Evolutionary conservation across 1,140 invertebrate genomes (phyloP).

Genomic region (Aphidius ervi): DNA sequence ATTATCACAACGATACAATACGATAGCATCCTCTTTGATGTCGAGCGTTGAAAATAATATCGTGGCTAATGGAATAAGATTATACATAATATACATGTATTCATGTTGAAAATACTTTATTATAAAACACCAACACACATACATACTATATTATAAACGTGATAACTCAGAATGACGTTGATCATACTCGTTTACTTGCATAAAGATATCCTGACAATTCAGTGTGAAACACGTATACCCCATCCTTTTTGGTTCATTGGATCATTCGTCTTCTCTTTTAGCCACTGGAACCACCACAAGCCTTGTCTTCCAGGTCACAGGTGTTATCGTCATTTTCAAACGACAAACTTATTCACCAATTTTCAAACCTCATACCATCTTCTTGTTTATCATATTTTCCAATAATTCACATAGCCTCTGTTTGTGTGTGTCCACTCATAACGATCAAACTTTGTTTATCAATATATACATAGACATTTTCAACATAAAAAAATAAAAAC

Average conservation of each 20-base stretch:
- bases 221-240: constrained; percentile 6
- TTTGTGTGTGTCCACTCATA: neutral
- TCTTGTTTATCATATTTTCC: too few relatives aligned
- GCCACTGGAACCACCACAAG: too few relatives aligned
- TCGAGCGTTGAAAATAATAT: constrained; percentile 49
- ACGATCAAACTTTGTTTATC: constrained; percentile 1
- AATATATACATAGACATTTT: neutral
- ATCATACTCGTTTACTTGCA: constrained; percentile 9
- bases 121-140: too few relatives aligned
- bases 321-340: neutral
- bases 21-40: constrained; percentile 51
- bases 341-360: too few relatives aligned
- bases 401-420: too few relatives aligned
- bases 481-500: neutral
- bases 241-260: neutral
- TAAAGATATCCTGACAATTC: constrained; percentile 10
- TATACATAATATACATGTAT: constrained; percentile 20
- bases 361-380: too few relatives aligned
- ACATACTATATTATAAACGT: neutral
- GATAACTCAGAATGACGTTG: constrained; percentile 8
- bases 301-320: constrained; percentile 1
- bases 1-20: constrained; percentile 52
- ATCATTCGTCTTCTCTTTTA: too few relatives aligned
- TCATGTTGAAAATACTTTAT: too few relatives aligned
- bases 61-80: constrained; percentile 49